A percentile compares a stretch with the other conserved stretches of the same genome.
Conservation (phyloP, 2,888 invertebrate genomes). For the Acrobasis consociella region DNA sequence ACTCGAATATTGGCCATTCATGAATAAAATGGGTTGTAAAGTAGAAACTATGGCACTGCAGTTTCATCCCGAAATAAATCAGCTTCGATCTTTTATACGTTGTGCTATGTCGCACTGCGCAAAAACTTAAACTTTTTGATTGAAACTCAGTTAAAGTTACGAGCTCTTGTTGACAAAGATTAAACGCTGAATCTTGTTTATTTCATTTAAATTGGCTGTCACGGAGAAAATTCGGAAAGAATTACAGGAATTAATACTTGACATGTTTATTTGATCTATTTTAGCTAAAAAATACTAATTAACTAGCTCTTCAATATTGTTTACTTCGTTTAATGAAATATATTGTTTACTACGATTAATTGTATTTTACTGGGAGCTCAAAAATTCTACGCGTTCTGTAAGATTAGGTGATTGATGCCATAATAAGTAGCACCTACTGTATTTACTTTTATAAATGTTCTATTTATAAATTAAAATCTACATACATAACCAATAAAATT, state of each 20-base stretch:
- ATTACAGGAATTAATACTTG: not conserved
- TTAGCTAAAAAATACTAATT: too few relatives aligned
- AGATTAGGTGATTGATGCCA: too few relatives aligned
- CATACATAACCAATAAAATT: too few relatives aligned
- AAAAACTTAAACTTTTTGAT: conserved; percentile 36
- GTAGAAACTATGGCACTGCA: conserved; percentile 25
- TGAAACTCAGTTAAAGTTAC: conserved; percentile 11
- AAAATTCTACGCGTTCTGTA: too few relatives aligned
- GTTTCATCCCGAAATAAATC: conserved; percentile 34
- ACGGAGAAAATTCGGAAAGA: not conserved
- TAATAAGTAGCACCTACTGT: too few relatives aligned
- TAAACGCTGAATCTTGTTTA: conserved; percentile 6
- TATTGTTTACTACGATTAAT: too few relatives aligned
- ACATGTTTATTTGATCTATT: not conserved
- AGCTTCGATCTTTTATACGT: conserved; percentile 29
- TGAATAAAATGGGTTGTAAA: conserved; percentile 21
- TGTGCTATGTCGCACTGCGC: conserved; percentile 57
- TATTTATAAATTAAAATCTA: too few relatives aligned
- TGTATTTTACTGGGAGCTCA: too few relatives aligned
- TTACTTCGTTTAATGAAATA: too few relatives aligned
- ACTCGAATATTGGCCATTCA: conserved; percentile 1
- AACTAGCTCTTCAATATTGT: too few relatives aligned
- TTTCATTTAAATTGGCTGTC: conserved; percentile 8
- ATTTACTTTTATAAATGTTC: too few relatives aligned
- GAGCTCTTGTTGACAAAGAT: conserved; percentile 15